Evolutionary conservation across 2,797 vertebrate species (phyloP).

Genomic region (Tokudaia tokunoshimensis): DNA sequence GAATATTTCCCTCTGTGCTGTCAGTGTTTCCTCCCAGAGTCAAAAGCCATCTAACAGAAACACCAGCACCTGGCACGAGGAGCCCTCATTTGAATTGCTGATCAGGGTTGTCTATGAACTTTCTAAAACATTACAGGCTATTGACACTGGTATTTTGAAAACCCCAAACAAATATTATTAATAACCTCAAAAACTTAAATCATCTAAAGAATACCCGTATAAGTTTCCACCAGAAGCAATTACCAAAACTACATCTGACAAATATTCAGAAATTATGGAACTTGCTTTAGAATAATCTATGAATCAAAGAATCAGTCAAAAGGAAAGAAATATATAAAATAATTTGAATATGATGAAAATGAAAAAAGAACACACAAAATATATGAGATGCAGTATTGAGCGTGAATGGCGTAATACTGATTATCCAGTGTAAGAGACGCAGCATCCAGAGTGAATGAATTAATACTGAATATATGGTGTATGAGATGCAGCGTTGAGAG

Average conservation of each 20-base stretch:
- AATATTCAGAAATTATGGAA: not conserved
- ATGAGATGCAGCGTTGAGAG: not conserved
- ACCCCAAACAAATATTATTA: not conserved
- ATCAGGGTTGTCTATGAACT: not conserved
- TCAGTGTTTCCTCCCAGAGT: not conserved
- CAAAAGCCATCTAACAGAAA: not conserved
- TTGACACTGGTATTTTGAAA: not conserved
- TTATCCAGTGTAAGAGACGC: not conserved
- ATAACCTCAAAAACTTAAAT: conserved; percentile 3
- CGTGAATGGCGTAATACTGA: not conserved
- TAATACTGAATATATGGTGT: no score
- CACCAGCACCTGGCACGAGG: not conserved
- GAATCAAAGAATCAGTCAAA: not conserved
- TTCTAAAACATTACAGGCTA: not conserved
- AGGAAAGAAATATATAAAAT: not conserved
- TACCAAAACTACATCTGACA: not conserved
- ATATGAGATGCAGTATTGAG: not conserved
- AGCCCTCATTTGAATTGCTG: not conserved
- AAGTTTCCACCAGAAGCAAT: not conserved
- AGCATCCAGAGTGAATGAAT: no score
- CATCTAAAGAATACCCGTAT: not conserved
- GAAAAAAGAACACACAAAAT: not conserved
- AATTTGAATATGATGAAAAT: not conserved
- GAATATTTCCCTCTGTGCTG: not conserved
- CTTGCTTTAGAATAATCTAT: not conserved